These are phyloP conservation scores for Collichthys lucidus DNA, from an alignment of 2,113 vertebrate species.

Conservation along the genomic window DNA sequence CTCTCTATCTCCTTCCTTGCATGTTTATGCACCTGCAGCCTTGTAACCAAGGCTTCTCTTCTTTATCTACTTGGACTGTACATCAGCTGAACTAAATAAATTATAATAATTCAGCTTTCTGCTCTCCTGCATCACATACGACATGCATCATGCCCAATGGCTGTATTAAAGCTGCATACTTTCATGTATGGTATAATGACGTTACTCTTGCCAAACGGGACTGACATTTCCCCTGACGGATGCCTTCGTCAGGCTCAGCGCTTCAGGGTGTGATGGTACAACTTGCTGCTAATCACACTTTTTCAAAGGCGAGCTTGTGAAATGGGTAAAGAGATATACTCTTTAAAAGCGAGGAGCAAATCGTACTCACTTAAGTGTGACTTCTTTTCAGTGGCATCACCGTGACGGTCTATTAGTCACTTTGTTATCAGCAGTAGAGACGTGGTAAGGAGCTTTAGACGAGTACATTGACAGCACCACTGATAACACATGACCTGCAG, in stretches of 20 bases:
- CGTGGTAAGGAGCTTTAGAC: neutral
- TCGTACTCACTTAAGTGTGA: constrained; percentile 38
- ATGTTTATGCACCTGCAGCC: neutral
- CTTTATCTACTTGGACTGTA: neutral
- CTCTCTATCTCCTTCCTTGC: neutral
- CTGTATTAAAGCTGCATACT: constrained; percentile 7
- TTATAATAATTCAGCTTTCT: neutral
- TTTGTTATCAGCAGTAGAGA: constrained; percentile 15
- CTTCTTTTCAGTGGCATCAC: constrained; percentile 25
- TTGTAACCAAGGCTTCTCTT: neutral
- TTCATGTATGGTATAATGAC: neutral
- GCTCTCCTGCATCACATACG: neutral
- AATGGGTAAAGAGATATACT: constrained; percentile 1
- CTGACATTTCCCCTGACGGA: constrained; percentile 5
- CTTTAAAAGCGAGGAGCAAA: constrained; percentile 26
- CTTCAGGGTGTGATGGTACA: neutral
- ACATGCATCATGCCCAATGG: neutral
- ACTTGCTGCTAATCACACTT: constrained; percentile 14
- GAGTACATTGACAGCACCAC: neutral
- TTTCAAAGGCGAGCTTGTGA: neutral
- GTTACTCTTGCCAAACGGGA: constrained; percentile 9
- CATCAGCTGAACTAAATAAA: neutral
- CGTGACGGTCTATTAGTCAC: constrained; percentile 16
- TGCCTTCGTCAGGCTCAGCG: neutral
- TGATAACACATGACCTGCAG: constrained; percentile 23